Evolutionary conservation across 2,113 vertebrate genomes (phyloP).

Genomic region (Entomyzon cyanotis): DNA sequence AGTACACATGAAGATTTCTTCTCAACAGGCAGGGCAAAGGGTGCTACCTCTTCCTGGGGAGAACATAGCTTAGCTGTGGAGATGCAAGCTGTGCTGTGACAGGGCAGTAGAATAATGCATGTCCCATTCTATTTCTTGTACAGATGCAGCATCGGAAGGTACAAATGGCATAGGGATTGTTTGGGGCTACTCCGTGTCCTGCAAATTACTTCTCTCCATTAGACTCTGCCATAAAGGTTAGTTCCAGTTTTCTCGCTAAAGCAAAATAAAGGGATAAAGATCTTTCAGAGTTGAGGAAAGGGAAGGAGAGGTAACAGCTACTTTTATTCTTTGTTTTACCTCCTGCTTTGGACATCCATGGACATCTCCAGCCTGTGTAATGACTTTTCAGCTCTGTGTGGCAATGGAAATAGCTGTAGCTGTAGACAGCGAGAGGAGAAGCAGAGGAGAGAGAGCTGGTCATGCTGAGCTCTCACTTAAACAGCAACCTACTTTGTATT

Average conservation of each 20-base stretch:
- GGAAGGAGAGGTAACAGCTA: neutral
- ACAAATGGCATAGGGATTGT: fast-evolving
- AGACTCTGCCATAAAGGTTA: neutral
- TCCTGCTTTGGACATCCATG: neutral
- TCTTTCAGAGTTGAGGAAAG: neutral
- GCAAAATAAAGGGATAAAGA: neutral
- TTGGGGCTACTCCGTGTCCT: neutral
- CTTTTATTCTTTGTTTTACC: neutral
- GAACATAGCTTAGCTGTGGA: neutral
- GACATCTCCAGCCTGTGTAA: neutral
- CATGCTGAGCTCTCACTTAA: neutral
- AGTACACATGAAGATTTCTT: neutral
- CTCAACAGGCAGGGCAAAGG: neutral
- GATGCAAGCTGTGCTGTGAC: neutral
- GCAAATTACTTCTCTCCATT: neutral
- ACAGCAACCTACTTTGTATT: neutral
- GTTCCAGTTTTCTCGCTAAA: neutral
- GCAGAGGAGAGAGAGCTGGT: neutral
- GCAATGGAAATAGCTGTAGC: neutral
- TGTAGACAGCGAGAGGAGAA: neutral
- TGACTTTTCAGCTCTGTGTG: neutral
- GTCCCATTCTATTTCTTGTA: neutral
- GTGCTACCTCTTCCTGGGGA: neutral
- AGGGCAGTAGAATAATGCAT: neutral
- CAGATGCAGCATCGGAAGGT: neutral